Evolutionary conservation across 64 coral and sea anemone species (phyloP), one percentile per base, ranked within the genome.

Genomic region (Porites lutea): DNA sequence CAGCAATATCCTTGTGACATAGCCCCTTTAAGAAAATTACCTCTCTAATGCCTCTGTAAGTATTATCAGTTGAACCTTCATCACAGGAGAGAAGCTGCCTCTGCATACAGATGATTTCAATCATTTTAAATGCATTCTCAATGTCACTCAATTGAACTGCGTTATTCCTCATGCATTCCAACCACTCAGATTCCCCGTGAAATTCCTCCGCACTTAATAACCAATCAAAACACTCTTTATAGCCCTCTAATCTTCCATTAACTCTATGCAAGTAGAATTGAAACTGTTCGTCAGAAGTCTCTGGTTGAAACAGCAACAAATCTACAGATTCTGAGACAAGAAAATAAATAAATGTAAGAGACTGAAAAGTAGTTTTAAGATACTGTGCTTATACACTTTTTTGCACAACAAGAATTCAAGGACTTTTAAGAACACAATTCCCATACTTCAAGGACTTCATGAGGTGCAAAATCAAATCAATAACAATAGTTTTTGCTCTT

Each of bases 41-140:
- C 88, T 88, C 59, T 78, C 91, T 97, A 3, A 97, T 75, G 19
- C 58, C 82, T 57, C 8, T 23, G 62, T 65, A 68, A 47, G 75
- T 5, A 8, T 6, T 2, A 52, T 90, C 83, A 77, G 60, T 74
- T 18, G 47, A 27, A 51, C 77, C 78, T 21, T 89, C 23, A 75
- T 45, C 47, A n/a, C 70, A 44, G 49, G 27, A 94, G 83, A 97
- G 78, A 27, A 74, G 73, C 75, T 78, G 95, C 44, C 91, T 87
- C 43, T 94, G 83, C 21, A 97, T 89, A 90, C 89, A 94, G 64
- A 97, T 76, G 72, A 97, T 83, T 47, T 97, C 95, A 83, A 97
- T n/a, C 88, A 97, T 94, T 88, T 93, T 91, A 2, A 83, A 49
- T 6, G 79, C 20, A 22, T 94, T 82, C 19, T 82, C 59, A 37